Base-by-base conservation (phyloP, 2,113 vertebrate species). In the Psettodes erumei region DNA sequence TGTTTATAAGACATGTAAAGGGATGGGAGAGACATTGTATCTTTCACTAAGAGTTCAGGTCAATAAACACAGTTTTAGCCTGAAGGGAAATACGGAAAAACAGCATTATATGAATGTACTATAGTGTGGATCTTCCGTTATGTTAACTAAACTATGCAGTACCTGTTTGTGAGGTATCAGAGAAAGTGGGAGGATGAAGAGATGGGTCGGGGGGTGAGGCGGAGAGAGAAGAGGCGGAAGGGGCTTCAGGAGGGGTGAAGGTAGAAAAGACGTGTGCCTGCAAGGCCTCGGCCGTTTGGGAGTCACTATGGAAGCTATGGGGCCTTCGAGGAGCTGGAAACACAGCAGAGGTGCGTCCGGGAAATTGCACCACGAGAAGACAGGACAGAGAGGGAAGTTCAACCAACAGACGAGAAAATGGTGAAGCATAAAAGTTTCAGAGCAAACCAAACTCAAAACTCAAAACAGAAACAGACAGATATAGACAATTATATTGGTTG, bases 301-400 rank as follows among this genome's bases (percentile, higher is more conserved):
- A 54, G 69, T 79, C 89, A 71, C 78, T 58, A 43, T 86, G 88
- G 83, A 87, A 85, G 77, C 89, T 90, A 21, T 69, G 75, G n/a
- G 91, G 84, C 78, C 80, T 87, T 62, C 38, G 82, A 7, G 82
- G 38, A 66, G 85, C 86, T 86, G 76, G 76, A n/a, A 33, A 16
- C 3, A 75, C 11, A 32, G 56, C 33, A 71, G 9, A 62, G 78
- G 18, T 13, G 13, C 8, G 40, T 27, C 40, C 25, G 50, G 56
- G 68, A 48, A 30, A 56, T 28, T 16, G 32, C 32, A 55, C 45
- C 59, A 65, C 48, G 43, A 64, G 21, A 58, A 0, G 33, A 72
- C n/a, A n/a, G n/a, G n/a, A n/a, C n/a, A 10, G 8, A 42, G 32
- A 59, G 33, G 11, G 27, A 30, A 66, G 48, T n/a, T n/a, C n/a